These are phyloP conservation scores for Neodiprion fabricii DNA, from an alignment of 1,140 invertebrate genomes.

Conservation along the genomic window DNA sequence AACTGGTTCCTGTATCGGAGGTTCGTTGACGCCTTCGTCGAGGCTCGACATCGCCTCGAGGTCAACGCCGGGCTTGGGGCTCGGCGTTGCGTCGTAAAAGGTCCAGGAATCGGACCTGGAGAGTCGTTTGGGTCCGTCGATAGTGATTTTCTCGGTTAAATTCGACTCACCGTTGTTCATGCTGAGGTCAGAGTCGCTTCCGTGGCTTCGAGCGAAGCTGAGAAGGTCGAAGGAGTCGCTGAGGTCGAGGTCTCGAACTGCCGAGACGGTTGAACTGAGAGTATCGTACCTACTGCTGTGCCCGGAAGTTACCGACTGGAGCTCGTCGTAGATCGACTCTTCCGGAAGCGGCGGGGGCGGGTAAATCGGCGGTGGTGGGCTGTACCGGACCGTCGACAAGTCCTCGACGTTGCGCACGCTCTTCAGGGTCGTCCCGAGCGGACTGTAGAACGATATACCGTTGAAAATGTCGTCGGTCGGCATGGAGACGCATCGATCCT, in stretches of 20 bases:
- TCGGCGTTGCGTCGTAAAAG: conserved; percentile 59
- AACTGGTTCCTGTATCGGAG: conserved; percentile 30
- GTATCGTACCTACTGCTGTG: conserved; percentile 54
- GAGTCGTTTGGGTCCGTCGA: conserved; percentile 37
- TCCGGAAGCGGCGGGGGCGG: conserved; percentile 67
- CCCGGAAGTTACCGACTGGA: conserved; percentile 58
- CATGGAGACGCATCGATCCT: conserved; percentile 51
- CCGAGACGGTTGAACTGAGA: conserved; percentile 50
- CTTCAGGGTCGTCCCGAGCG: conserved; percentile 46
- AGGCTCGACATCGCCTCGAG: conserved; percentile 43
- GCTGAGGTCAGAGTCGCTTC: conserved; percentile 58
- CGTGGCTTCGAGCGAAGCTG: conserved; percentile 35
- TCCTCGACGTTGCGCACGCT: conserved; percentile 50
- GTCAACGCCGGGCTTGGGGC: conserved; percentile 31
- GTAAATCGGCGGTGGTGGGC: conserved; percentile 63
- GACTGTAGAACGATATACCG: conserved; percentile 60
- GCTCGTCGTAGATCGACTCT: conserved; percentile 66
- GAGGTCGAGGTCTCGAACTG: conserved; percentile 55
- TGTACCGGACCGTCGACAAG: conserved; percentile 48
- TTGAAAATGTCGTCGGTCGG: conserved; percentile 58
- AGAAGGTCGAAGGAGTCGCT: conserved; percentile 45
- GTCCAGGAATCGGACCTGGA: conserved; percentile 65
- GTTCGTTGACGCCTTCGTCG: conserved; percentile 39
- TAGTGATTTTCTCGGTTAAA: conserved; percentile 26
- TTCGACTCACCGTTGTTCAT: conserved; percentile 35